Evolutionary conservation across 2,797 vertebrate species (phyloP).

Genomic region (Fistularia tabacaria): DNA sequence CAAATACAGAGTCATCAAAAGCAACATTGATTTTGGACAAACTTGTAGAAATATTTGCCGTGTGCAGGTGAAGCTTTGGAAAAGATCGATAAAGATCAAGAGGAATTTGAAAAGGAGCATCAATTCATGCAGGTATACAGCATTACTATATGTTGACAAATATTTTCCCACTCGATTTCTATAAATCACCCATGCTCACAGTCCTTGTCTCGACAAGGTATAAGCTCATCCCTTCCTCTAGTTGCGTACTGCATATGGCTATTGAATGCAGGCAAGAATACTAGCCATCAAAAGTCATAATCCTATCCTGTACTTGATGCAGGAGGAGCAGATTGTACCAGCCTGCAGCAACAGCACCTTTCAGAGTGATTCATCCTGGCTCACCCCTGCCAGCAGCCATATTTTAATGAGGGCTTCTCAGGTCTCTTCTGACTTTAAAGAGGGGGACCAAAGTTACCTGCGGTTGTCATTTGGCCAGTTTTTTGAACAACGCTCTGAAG

Average conservation of each 20-base stretch:
- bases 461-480: conserved; percentile 91
- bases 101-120: conserved; percentile 90
- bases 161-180: no score
- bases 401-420: conserved; percentile 78
- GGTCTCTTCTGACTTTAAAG: conserved; percentile 73
- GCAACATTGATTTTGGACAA: background rate
- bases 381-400: conserved; percentile 66
- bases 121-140: conserved; percentile 85
- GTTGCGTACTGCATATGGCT: no score
- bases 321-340: conserved; percentile 84
- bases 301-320: conserved; percentile 18
- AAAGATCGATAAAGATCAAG: conserved; percentile 86
- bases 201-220: no score
- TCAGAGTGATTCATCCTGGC: conserved; percentile 83
- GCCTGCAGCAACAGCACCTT: conserved; percentile 57
- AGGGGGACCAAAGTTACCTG: conserved; percentile 84
- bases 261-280: no score
- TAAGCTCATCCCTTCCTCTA: no score
- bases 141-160: background rate
- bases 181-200: no score
- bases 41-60: background rate
- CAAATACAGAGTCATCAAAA: background rate
- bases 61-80: conserved; percentile 82
- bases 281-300: background rate
- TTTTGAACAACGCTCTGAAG: conserved; percentile 91